Evolutionary conservation across 2,888 invertebrate genomes (phyloP).

Genomic region (Steinernema hermaphroditum): DNA sequence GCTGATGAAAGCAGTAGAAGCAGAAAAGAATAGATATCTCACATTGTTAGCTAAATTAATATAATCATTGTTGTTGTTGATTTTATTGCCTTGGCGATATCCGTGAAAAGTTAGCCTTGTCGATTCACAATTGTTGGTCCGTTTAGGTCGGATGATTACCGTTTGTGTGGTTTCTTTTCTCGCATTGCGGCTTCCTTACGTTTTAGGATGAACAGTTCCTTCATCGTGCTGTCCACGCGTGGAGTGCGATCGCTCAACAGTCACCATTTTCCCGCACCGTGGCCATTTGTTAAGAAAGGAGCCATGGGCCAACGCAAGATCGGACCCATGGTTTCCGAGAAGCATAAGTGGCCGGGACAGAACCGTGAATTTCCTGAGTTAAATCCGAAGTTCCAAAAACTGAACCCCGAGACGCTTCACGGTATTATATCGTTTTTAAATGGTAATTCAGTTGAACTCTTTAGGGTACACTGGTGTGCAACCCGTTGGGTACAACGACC

Average conservation of each 20-base stretch:
- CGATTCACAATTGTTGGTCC: too few species aligned
- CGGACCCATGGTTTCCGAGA: slow-evolving; percentile 57
- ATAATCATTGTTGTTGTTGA: too few species aligned
- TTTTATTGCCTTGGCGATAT: slow-evolving; percentile 19
- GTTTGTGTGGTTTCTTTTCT: too few species aligned
- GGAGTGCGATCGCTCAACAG: slow-evolving; percentile 57
- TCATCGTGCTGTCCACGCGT: slow-evolving; percentile 30
- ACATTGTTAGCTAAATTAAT: background rate
- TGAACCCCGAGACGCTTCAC: slow-evolving; percentile 53
- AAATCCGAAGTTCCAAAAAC: slow-evolving; percentile 58
- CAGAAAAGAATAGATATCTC: background rate
- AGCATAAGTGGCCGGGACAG: slow-evolving; percentile 60
- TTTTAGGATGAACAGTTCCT: background rate
- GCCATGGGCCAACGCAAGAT: slow-evolving; percentile 59
- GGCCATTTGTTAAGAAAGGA: slow-evolving; percentile 66
- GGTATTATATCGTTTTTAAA: slow-evolving; percentile 44
- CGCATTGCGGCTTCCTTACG: too few species aligned
- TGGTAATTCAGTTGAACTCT: too few species aligned
- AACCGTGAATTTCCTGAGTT: slow-evolving; percentile 63
- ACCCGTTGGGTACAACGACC: slow-evolving; percentile 56
- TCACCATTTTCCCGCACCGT: slow-evolving; percentile 57
- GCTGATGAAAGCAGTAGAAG: background rate
- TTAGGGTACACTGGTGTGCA: slow-evolving; percentile 60
- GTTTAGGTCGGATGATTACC: too few species aligned
- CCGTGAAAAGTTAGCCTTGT: too few species aligned